phyloP scores from a whole-genome alignment of 1,140 invertebrate genomes.

The Metopolophium dirhodum region DNA sequence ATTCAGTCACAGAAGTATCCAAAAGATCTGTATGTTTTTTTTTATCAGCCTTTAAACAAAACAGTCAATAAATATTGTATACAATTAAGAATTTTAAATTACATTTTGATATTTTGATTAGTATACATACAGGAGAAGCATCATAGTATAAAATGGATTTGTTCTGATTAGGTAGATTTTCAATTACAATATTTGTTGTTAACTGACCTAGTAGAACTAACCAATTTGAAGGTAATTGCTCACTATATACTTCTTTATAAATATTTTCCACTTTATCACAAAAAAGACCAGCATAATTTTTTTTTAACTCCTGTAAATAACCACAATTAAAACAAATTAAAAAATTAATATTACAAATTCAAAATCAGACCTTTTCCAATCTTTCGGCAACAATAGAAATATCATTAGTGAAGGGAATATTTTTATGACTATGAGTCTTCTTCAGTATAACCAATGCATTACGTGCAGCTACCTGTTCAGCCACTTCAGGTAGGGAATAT shows the following conservation, averaged over 20 bases:
- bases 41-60: neutral
- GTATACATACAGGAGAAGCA: neutral
- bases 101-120: no score
- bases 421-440: neutral
- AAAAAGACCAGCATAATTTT: slow-evolving; percentile 48
- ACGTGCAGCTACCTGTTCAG: slow-evolving; percentile 46
- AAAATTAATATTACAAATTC: neutral
- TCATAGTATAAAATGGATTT: slow-evolving; percentile 50
- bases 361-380: slow-evolving; percentile 26
- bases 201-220: neutral
- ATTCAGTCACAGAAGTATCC: neutral
- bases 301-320: slow-evolving; percentile 39
- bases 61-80: neutral
- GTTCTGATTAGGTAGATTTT: slow-evolving; percentile 33
- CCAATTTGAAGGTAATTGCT: slow-evolving; percentile 27
- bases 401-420: slow-evolving; percentile 10
- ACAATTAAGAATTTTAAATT: neutral
- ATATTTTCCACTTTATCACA: slow-evolving; percentile 43
- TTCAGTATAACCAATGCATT: slow-evolving; percentile 28
- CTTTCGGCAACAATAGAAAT: slow-evolving; percentile 25
- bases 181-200: slow-evolving; percentile 26
- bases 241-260: slow-evolving; percentile 46
- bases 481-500: slow-evolving; percentile 42
- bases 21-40: neutral
- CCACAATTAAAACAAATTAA: neutral